Base-by-base conservation (phyloP, 2,113 vertebrate genomes). In the Ptilonorhynchus violaceus region DNA sequence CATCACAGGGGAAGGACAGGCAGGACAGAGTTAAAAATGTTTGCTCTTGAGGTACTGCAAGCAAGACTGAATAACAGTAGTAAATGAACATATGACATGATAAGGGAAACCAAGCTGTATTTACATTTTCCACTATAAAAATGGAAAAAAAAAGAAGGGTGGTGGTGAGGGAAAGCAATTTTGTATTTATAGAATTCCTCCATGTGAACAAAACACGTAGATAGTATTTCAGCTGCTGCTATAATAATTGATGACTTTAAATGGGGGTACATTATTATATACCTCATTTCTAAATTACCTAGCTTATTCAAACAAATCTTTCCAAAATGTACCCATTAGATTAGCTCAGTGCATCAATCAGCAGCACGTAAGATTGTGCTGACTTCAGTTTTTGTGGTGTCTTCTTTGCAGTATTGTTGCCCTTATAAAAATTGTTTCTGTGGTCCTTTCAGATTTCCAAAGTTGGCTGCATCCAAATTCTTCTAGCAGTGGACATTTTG, bases 401-500 rank as follows among this genome's bases (percentile, higher is more conserved):
- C 89, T 91, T 92, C 83, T 94, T 82, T 80, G 55, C 68, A 91
- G 59, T 78, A 85, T 49, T 86, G 37, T 81, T 88, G 81, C 89
- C 92, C 72, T 93, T 92, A 77, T 56, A 95, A 92, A 94, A 87
- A 72, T 72, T 95, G 15, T 81, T 79, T 69, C 84, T 96, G 88
- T 82, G 93, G 84, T 96, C 69, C 58, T 89, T 96, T 96, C 84
- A 91, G 56, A 80, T 88, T 96, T 96, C 77, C 67, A 84, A 75
- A 86, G 67, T 31, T 18, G 4, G 25, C 91, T 95, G 62, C 64
- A 80, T 97, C 81, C 83, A 96, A 89, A 70, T 95, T 93, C 76
- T 96, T 95, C 64, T 77, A 92, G 84, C 94, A 89, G 64, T 95
- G 95, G 93, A 97, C 91, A 67, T 97, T 96, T 92, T 86, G 95